Base-by-base conservation (phyloP, 2,113 vertebrate genomes). In the Columba janthina region DNA sequence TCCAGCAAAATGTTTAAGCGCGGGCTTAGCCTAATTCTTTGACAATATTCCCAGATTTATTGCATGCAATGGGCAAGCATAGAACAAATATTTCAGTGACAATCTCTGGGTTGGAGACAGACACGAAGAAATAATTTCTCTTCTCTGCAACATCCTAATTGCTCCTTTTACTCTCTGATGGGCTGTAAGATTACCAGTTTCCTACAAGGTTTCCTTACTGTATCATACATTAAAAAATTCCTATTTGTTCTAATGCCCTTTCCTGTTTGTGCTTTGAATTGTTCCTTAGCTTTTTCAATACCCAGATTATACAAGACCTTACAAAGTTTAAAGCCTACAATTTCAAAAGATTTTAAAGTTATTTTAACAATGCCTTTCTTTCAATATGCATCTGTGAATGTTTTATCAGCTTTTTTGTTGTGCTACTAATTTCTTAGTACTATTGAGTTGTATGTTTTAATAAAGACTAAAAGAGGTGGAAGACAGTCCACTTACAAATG, bases 31-130 rank as follows among this genome's bases (percentile, higher is more conserved):
- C 76, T 78, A 78, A 79, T 76, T 94, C 90, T 91, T 79, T 93
- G 90, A 95, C 90, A 86, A 80, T 91, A 95, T 93, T 94, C 85
- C 82, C 88, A 91, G 89, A 90, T 95, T 91, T 94, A 87, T 95
- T 94, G 81, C 57, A 81, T 75, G 80, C 80, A 69, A 67, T 32
- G 94, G 94, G 91, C 82, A 90, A 80, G 82, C 56, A 93, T 64
- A 51, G 91, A 92, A 66, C 56, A 56, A 90, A 75, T n/a, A 60
- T 88, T 90, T 83, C 91, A 84, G 74, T 60, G 90, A 83, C 89
- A 81, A 48, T 40, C 51, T 83, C 78, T 71, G 53, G 40, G 46
- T 18, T 80, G 82, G 79, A 95, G 96, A 91, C 64, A 85, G 81
- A 76, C 51, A 78, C 31, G 70, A 73, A 91, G 77, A 95, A 91